A percentile compares a stretch with the other conserved stretches of the same genome.
Conservation (phyloP, 2,113 vertebrate species). For the Notarius quadriscutis region DNA sequence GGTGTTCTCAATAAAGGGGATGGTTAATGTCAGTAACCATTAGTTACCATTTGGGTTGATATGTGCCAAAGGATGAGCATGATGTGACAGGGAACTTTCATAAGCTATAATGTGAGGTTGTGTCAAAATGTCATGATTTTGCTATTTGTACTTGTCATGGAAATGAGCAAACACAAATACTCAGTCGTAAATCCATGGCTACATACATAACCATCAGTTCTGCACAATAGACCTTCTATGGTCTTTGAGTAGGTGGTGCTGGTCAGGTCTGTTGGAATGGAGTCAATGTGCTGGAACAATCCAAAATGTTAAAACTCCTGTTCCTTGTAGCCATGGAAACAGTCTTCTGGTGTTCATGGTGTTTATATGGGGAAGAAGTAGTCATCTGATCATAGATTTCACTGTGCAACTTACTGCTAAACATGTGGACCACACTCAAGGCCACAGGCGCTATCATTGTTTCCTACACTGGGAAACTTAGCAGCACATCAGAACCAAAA, state of each 20-base stretch:
- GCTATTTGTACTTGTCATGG: not conserved
- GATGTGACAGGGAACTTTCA: not conserved
- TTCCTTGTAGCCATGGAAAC: not conserved
- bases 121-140: not conserved
- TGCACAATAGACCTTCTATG: not conserved
- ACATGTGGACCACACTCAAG: not conserved
- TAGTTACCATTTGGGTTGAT: not conserved
- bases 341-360: conserved; percentile 16
- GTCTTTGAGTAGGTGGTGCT: not conserved
- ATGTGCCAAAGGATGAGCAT: not conserved
- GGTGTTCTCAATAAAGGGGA: not conserved
- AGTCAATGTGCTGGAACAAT: not conserved
- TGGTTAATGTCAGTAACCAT: not conserved
- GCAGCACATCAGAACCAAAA: not conserved
- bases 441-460: not conserved
- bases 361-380: conserved; percentile 32
- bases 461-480: not conserved
- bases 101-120: not conserved
- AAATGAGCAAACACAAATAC: not conserved
- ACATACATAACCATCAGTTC: not conserved
- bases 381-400: conserved; percentile 16
- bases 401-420: not conserved
- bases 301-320: not conserved
- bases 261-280: conserved; percentile 30
- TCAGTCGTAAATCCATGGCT: not conserved